Conservation (phyloP, 2,113 vertebrate genomes). For the Amblyornis subalaris region DNA sequence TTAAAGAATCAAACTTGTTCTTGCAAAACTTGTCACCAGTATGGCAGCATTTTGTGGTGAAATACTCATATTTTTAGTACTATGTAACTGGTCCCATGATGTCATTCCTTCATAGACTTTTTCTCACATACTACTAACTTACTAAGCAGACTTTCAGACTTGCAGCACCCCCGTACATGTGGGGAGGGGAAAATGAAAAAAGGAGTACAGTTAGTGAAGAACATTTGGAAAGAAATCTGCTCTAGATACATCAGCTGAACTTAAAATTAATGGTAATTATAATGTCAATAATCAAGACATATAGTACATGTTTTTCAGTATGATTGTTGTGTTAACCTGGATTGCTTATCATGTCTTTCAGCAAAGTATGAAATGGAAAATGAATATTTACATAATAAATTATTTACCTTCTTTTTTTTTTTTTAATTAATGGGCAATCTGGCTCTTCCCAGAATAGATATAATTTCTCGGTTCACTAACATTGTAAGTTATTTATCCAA, state of each 20-base stretch:
- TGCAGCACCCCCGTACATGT: not conserved
- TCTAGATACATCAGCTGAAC: not conserved
- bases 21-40: not conserved
- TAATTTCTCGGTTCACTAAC: not conserved
- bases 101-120: not conserved
- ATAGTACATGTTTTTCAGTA: not conserved
- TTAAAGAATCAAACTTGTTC: not conserved
- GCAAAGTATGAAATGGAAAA: not conserved
- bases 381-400: not conserved
- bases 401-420: not conserved
- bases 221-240: not conserved
- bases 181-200: not conserved
- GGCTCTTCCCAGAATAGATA: not conserved
- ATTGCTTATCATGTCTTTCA: not conserved
- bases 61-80: not conserved
- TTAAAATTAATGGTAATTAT: not conserved
- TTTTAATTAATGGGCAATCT: constrained; percentile 6
- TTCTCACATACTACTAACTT: not conserved
- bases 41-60: not conserved
- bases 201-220: not conserved
- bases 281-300: not conserved
- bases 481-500: not conserved
- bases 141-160: not conserved
- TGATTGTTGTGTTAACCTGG: not conserved
- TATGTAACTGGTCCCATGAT: not conserved